Percentiles rank a stretch among this genome's conserved stretches.
These are phyloP conservation scores for Erpetoichthys calabaricus DNA, from an alignment of 2,797 vertebrate species.

Conservation along the genomic window DNA sequence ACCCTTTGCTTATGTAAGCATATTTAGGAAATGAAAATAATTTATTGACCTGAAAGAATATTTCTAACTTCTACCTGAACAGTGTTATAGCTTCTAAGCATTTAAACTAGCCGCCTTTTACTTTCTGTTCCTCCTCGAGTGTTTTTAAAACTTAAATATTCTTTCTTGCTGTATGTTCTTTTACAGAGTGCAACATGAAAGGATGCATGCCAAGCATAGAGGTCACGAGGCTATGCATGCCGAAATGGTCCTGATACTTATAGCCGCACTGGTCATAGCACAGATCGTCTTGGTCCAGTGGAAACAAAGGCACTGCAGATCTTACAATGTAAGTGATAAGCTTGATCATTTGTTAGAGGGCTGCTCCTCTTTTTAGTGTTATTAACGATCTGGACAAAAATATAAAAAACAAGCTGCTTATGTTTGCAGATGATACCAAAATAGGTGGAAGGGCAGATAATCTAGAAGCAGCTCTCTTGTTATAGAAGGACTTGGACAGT, in stretches of 20 bases:
- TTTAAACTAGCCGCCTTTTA: neutral
- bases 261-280: conserved; percentile 37
- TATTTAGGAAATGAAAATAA: no score
- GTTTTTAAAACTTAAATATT: no score
- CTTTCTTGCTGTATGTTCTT: neutral
- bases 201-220: conserved; percentile 35
- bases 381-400: neutral
- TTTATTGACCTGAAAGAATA: no score
- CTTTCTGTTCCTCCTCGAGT: neutral
- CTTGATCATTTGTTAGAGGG: neutral
- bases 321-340: conserved; percentile 32
- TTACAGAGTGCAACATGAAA: conserved; percentile 43
- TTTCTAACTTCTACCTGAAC: neutral
- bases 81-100: neutral
- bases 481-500: no score
- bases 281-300: conserved; percentile 51
- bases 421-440: no score
- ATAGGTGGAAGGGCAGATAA: no score
- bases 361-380: neutral
- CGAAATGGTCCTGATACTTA: conserved; percentile 54
- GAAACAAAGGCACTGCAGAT: conserved; percentile 47
- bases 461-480: no score
- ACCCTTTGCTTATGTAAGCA: no score
- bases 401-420: no score
- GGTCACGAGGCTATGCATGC: conserved; percentile 44